Base-by-base conservation (phyloP, 2,888 invertebrate species). In the Andrena fulva region DNA sequence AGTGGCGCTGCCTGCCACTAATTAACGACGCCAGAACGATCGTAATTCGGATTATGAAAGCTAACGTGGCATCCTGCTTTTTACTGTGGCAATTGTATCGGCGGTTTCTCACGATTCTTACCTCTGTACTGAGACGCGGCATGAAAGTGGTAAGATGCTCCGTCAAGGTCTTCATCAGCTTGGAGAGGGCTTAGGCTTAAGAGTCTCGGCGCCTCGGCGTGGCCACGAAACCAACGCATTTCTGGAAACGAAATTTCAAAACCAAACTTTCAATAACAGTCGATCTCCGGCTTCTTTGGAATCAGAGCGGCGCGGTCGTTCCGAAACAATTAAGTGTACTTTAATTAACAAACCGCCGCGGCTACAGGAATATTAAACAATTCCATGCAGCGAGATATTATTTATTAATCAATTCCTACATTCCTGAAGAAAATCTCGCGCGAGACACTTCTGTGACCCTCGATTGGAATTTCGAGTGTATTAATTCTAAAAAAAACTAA, bases 141-240 rank as follows among this genome's bases (percentile, higher is more conserved):
- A 87, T 91, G 92, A 80, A 92, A 90, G 82, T 91, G 92, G 75
- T 92, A 88, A 77, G 93, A 91, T 77, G 91, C 90, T 75, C 90
- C 91, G 87, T 93, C 92, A 88, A 90, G 91, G 85, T 92, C 93
- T 88, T 92, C 94, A 82, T 94, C 94, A 80, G 92, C 93, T 86
- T 95, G 93, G 76, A 95, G 92, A 52, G 96, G 96, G 85, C 96
- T 96, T 84, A 96, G 95, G 94, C 96, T 96, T 85, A 96, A 95
- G 91, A 96, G 95, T 94, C 96, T 95, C 89, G 96, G 96, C 92
- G 96, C 96, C 92, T 96, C 96, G 89, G 94, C 94, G 91, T 95
- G 95, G 94, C 94, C 95, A 84, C 95, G 96, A 95, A 96, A 96
- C 96, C 96, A 96, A 95, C 96, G 96, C 96, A 96, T 96, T 90